phyloP scores from a whole-genome alignment of 2,797 vertebrate species.

The Linurgus olivaceus region DNA sequence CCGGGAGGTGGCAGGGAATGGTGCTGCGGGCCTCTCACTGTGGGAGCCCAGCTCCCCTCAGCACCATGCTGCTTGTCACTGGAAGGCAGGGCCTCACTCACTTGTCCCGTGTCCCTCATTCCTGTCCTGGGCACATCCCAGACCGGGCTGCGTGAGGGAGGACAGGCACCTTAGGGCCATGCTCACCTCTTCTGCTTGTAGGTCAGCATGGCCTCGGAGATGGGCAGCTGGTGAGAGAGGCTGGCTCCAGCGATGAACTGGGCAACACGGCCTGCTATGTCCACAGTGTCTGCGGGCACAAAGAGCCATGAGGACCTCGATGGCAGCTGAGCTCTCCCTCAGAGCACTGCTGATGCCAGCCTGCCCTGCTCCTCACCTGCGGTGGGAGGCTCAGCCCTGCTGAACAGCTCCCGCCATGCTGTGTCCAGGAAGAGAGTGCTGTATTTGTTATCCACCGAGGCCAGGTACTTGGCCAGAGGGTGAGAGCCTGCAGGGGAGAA shows the following conservation, averaged over 20 bases:
- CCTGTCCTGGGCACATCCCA: neutral
- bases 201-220: slow-evolving; percentile 97
- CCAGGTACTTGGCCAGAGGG: slow-evolving; percentile 93
- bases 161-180: accelerated
- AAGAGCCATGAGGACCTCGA: neutral
- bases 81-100: neutral
- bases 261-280: slow-evolving; percentile 86
- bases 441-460: slow-evolving; percentile 91
- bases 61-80: accelerated
- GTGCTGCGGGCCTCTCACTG: neutral
- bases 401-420: slow-evolving; percentile 91
- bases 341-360: neutral
- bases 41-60: neutral
- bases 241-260: slow-evolving; percentile 89
- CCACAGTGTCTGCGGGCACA: slow-evolving; percentile 81
- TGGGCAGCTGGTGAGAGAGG: slow-evolving; percentile 92
- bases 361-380: slow-evolving; percentile 67
- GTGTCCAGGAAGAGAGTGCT: slow-evolving; percentile 88
- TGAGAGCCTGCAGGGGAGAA: slow-evolving; percentile 81
- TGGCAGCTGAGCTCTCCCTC: too few relatives aligned
- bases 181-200: slow-evolving; percentile 95
- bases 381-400: slow-evolving; percentile 85
- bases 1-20: neutral
- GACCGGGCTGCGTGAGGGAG: accelerated
- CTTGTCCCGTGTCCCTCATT: neutral